Evolutionary conservation across 2,113 vertebrate genomes (phyloP), one percentile per base, ranked within the genome.

Genomic region (Platanista minor): DNA sequence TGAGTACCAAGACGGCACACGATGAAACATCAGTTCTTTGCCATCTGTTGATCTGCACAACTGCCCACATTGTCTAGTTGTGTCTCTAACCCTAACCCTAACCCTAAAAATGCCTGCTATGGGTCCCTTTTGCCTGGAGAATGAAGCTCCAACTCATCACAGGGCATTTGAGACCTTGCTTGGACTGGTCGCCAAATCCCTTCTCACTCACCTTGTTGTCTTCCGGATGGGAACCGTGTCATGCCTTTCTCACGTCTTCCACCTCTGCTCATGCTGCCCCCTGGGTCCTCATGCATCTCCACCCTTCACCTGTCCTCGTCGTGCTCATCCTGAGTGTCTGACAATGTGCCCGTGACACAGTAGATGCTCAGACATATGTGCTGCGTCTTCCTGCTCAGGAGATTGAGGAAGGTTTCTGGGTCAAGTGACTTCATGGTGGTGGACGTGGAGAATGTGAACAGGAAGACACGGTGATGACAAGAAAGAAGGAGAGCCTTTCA

Each of bases 211-310:
- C 27, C 25, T 17, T 18, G 31, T 7, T 59, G 1, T 23, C 64
- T 7, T 41, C 49, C 0, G 0, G 54, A 10, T 8, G 6, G 52
- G 41, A 52, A 27, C 13, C 43, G 36, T 2, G 3, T n/a, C 52
- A 10, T 6, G 18, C 10, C 39, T 52, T 43, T 41, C 69, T 67
- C 41, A 13, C 0, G 12, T 69, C 69, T 31, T 31, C 64, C 18
- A 31, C 52, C 14, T 64, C 66, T 39, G 61, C 39, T 20, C 46
- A 54, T 27, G 46, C 33, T 10, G 9, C 8, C 33, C 27, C 18
- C 14, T 18, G 21, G 9, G 31, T 4, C 29, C 62, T 41, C 43
- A 23, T 27, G 13, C 54, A 11, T 14, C 27, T 41, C 72, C 62
- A 8, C 43, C 85, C 75, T 21, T 46, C 27, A 5, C 21, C 27